Percentiles rank a stretch among this genome's conserved stretches.
These are phyloP conservation scores for Nephila pilipes DNA, from an alignment of 1,140 invertebrate genomes.

Conservation along the genomic window DNA sequence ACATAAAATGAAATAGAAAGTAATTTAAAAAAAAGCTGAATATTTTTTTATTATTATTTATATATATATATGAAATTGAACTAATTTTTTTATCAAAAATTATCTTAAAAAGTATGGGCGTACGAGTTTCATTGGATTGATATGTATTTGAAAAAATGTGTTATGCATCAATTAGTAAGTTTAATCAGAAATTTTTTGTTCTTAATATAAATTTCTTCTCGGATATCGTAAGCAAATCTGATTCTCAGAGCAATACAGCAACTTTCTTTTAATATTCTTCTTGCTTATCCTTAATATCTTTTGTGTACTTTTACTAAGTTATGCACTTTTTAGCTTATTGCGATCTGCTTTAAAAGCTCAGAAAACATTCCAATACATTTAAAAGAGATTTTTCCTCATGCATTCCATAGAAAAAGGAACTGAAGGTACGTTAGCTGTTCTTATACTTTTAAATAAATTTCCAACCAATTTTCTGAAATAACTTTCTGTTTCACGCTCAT, in stretches of 20 bases:
- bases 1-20: too few species aligned
- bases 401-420: slow-evolving; percentile 76
- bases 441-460: slow-evolving; percentile 6
- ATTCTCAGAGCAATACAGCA: slow-evolving; percentile 46
- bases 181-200: too few species aligned
- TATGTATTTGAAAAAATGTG: too few species aligned
- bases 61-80: too few species aligned
- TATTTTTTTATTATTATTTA: too few species aligned
- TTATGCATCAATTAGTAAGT: too few species aligned
- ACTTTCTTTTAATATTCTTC: slow-evolving; percentile 36
- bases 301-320: slow-evolving; percentile 59
- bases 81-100: too few species aligned
- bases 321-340: slow-evolving; percentile 77
- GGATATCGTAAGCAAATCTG: not conserved
- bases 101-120: too few species aligned
- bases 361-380: slow-evolving; percentile 77
- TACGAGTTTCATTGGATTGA: too few species aligned
- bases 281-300: slow-evolving; percentile 47
- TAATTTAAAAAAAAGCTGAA: too few species aligned
- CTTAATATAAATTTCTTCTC: too few species aligned
- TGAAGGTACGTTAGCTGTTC: slow-evolving; percentile 73
- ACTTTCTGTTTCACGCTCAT: not conserved
- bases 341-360: slow-evolving; percentile 76
- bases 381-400: slow-evolving; percentile 77
- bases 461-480: not conserved